phyloP scores from a whole-genome alignment of 2,888 invertebrate genomes.

The Tenthredo livida region DNA sequence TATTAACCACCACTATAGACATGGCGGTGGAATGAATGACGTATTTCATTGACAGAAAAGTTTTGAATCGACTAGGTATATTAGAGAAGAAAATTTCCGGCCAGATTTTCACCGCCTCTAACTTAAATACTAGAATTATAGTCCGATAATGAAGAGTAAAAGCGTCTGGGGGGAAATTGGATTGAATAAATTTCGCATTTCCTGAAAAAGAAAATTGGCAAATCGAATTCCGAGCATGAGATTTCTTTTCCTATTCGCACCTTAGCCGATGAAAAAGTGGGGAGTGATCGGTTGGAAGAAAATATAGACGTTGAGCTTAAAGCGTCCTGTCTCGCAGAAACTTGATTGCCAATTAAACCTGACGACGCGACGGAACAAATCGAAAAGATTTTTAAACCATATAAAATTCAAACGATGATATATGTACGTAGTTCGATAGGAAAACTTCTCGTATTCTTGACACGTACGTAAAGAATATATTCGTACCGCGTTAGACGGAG shows the following conservation, averaged over 20 bases:
- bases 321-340: neutral
- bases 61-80: neutral
- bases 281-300: neutral
- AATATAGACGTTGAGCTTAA: neutral
- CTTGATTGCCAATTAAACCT: constrained; percentile 44
- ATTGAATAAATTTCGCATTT: constrained; percentile 46
- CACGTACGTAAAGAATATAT: constrained; percentile 22
- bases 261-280: neutral
- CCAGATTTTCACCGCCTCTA: constrained; percentile 31
- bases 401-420: constrained; percentile 3
- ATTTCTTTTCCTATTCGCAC: constrained; percentile 18
- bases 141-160: constrained; percentile 34
- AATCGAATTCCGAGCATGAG: constrained; percentile 27
- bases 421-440: neutral
- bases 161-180: constrained; percentile 47
- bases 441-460: neutral
- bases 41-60: neutral
- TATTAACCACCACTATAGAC: neutral
- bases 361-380: neutral
- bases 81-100: constrained; percentile 24
- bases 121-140: constrained; percentile 35
- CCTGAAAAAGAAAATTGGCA: constrained; percentile 23
- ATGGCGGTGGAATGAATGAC: neutral
- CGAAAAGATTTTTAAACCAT: neutral
- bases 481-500: neutral